Percentiles rank a stretch among this genome's conserved stretches.
Evolutionary conservation across 2,888 invertebrate genomes (phyloP).

Genomic region (Palloptera scutellata): DNA sequence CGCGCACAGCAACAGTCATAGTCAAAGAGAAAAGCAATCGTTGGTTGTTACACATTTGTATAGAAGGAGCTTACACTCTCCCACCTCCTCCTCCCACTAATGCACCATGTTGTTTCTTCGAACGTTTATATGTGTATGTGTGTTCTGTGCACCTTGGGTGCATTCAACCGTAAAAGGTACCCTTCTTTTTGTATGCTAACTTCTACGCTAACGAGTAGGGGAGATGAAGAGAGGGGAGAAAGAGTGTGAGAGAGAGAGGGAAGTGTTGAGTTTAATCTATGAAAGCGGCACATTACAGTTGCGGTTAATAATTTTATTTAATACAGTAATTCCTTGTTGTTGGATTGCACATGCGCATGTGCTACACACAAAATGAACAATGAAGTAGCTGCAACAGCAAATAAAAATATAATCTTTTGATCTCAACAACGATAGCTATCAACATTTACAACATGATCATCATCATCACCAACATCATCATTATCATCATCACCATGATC

Average conservation of each 20-base stretch:
- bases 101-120: too few relatives aligned
- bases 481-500: not conserved
- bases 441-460: too few relatives aligned
- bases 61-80: constrained; percentile 6
- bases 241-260: too few relatives aligned
- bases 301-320: constrained; percentile 16
- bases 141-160: constrained; percentile 12
- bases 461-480: not conserved
- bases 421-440: not conserved
- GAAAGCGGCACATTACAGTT: constrained; percentile 46
- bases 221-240: too few relatives aligned
- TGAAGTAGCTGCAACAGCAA: constrained; percentile 1
- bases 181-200: constrained; percentile 35
- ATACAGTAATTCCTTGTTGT: constrained; percentile 15
- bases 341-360: constrained; percentile 14
- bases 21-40: constrained; percentile 38
- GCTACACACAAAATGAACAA: constrained; percentile 2
- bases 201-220: too few relatives aligned
- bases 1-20: constrained; percentile 1
- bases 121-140: too few relatives aligned
- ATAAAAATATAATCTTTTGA: constrained; percentile 10
- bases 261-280: too few relatives aligned
- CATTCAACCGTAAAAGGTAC: constrained; percentile 28
- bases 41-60: constrained; percentile 37
- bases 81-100: too few relatives aligned